Conservation (phyloP, 2,888 invertebrate species). For the Aphidius colemani region DNA sequence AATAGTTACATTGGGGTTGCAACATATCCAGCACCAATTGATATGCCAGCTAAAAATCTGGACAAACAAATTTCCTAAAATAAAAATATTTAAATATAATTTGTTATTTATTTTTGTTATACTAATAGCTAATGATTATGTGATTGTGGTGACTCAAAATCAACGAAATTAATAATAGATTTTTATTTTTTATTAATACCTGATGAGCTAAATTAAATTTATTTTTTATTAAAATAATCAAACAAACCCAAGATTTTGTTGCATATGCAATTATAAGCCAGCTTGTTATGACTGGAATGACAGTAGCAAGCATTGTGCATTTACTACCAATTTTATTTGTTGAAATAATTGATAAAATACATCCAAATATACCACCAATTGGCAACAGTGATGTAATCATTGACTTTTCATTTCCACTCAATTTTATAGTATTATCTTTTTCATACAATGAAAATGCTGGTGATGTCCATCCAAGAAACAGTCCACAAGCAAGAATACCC, state of each 20-base stretch:
- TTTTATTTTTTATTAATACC: background rate
- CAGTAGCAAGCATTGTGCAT: slow-evolving; percentile 27
- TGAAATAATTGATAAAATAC: slow-evolving; percentile 17
- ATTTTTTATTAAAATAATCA: background rate
- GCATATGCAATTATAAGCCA: slow-evolving; percentile 36
- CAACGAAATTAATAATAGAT: background rate
- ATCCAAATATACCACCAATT: slow-evolving; percentile 26
- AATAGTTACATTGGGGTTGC: slow-evolving; percentile 14
- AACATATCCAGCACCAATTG: slow-evolving; percentile 31
- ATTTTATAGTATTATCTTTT: slow-evolving; percentile 16
- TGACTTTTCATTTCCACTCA: slow-evolving; percentile 28
- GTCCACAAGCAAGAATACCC: slow-evolving; percentile 30
- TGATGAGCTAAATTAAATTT: background rate
- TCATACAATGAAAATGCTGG: slow-evolving; percentile 33
- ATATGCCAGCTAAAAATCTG: slow-evolving; percentile 6
- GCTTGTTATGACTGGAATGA: slow-evolving; percentile 30
- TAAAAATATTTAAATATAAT: background rate
- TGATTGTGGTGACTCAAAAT: too few relatives aligned
- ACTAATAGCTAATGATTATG: too few relatives aligned
- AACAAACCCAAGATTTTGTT: slow-evolving; percentile 17
- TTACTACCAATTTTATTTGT: slow-evolving; percentile 37
- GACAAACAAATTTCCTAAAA: slow-evolving; percentile 9
- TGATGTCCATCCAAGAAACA: slow-evolving; percentile 37
- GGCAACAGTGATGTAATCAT: slow-evolving; percentile 33
- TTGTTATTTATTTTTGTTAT: background rate